Evolutionary conservation across 2,113 vertebrate species (phyloP).

Genomic region (Chaetops frenatus): DNA sequence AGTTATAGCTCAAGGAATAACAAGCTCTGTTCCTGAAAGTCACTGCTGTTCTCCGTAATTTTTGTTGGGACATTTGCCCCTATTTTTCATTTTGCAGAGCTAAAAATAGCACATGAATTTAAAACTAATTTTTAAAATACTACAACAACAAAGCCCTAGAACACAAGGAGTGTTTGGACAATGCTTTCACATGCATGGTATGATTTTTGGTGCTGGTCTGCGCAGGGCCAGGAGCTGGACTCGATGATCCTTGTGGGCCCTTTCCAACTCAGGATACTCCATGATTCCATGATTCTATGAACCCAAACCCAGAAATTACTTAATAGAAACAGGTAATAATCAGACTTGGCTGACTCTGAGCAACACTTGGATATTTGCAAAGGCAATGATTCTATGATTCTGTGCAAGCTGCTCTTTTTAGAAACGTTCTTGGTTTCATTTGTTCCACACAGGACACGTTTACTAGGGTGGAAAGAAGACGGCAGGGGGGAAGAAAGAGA

Average conservation of each 20-base stretch:
- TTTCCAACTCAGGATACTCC: not conserved
- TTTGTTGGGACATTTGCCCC: not conserved
- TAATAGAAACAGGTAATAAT: not conserved
- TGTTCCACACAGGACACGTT: not conserved
- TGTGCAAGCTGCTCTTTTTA: not conserved
- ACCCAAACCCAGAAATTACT: not conserved
- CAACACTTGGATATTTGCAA: not conserved
- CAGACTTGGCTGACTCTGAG: not conserved
- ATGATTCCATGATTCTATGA: not conserved
- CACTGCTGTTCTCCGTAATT: not conserved
- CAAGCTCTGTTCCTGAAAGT: not conserved
- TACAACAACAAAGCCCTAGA: not conserved
- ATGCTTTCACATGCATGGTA: not conserved
- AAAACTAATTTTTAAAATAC: not conserved
- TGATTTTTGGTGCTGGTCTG: not conserved
- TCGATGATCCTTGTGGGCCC: not conserved
- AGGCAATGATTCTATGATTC: not conserved
- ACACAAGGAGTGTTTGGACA: not conserved
- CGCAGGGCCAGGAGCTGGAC: not conserved
- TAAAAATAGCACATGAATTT: not conserved
- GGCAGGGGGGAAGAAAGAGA: not conserved
- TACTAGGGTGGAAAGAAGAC: not conserved
- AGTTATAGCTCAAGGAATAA: not conserved
- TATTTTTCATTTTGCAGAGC: not conserved
- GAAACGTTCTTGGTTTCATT: not conserved